Base-by-base conservation (phyloP, 2,888 invertebrate genomes). In the Epiblema foenella region DNA sequence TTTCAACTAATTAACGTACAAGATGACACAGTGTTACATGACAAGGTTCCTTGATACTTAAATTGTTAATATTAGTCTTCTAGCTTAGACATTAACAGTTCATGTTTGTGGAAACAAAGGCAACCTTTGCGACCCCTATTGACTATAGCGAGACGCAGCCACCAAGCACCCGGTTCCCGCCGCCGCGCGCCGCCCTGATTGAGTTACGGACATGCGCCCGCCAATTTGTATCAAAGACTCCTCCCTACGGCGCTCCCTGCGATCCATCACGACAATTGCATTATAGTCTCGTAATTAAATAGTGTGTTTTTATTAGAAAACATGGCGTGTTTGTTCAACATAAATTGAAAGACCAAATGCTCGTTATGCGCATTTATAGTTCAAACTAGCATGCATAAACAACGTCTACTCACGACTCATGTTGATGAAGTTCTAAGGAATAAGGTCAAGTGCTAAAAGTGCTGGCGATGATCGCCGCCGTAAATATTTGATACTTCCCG, bases 121-220 rank as follows among this genome's bases (percentile, higher is more conserved):
- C 49, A 18, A 9, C 3, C 17, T 29, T 49, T 9, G 17, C 18
- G 17, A 52, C 20, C 18, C 65, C 11, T n/a, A n/a, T n/a, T n/a
- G n/a, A 33, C 29, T 33, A 37, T 49, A 18, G 33, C 20, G 37
- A 7, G 8, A 49, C 37, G 57, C 62, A 29, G 29, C 62, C 46
- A 24, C 15, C 62, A 24, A 46, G 33, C 9, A 46, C 46, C 24
- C 18, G n/a, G 39, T 20, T 39, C 59, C 52, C 18, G 29, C 54
- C 62, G 90, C 82, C 78, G 81, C 90, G 86, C 18, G 29, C 54
- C 62, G 90, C 82, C 78, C 81, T 91, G 86, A 93, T 93, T 90
- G 86, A 90, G 89, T 93, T 92, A 92, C 84, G 85, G 93, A 88
- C 90, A 91, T 90, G 88, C 89, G 84, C 89, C 83, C 86, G 87